Evolutionary conservation across 2,797 vertebrate genomes (phyloP).

Genomic region (Hypotaenidia philippensis): DNA sequence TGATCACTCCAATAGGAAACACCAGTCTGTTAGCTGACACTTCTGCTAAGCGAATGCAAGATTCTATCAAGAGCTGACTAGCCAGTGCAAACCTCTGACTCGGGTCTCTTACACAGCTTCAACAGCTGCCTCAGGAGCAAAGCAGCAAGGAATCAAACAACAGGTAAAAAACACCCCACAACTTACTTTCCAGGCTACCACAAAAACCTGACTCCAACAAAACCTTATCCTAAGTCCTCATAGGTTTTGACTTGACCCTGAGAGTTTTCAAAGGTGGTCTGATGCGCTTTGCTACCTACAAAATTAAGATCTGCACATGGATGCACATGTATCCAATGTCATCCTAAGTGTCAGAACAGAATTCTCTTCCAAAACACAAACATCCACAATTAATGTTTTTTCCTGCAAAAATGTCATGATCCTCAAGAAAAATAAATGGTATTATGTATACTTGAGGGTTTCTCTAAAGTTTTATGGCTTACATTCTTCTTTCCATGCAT

Average conservation of each 20-base stretch:
- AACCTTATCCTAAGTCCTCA: not conserved
- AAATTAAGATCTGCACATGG: not conserved
- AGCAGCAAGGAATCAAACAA: not conserved
- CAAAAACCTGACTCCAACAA: not conserved
- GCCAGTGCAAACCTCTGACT: constrained; percentile 21
- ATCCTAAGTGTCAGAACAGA: not conserved
- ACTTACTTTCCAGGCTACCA: not conserved
- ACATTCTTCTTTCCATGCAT: not conserved
- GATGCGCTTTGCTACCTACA: not conserved
- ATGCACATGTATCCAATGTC: not conserved
- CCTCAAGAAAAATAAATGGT: not conserved
- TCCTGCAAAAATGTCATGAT: not conserved
- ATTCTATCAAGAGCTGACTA: not conserved
- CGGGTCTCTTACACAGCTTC: not conserved
- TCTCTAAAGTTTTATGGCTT: not conserved
- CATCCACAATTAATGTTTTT: not conserved
- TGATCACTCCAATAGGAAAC: constrained; percentile 15
- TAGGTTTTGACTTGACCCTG: not conserved
- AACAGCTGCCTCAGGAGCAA: not conserved
- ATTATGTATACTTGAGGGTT: not conserved
- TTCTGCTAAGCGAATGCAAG: not conserved
- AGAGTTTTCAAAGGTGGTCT: not conserved
- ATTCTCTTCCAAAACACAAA: not conserved
- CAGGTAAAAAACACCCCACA: not conserved
- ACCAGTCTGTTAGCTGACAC: not conserved